Evolutionary conservation across 2,113 vertebrate genomes (phyloP).

Genomic region (Elgaria multicarinata): DNA sequence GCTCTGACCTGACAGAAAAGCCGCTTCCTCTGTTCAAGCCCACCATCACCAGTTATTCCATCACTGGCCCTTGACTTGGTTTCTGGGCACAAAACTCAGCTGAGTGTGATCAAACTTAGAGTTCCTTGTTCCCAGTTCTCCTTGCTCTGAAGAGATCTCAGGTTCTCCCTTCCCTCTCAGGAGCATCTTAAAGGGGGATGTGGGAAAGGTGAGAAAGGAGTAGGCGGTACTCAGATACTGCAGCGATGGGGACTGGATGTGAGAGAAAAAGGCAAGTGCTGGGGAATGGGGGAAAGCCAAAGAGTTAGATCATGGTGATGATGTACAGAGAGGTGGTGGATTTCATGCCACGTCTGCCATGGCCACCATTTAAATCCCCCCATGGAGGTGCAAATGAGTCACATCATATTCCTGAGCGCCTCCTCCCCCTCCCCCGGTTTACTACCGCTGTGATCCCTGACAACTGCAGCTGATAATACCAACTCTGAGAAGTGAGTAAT

Average conservation of each 20-base stretch:
- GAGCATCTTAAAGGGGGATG: no score
- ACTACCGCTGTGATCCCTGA: slow-evolving; percentile 20
- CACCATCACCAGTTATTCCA: no score
- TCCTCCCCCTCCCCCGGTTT: slow-evolving; percentile 23
- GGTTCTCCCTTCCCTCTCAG: not conserved
- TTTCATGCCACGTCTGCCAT: slow-evolving; percentile 42
- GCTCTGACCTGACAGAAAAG: no score
- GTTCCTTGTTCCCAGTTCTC: not conserved
- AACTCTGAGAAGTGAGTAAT: slow-evolving; percentile 44
- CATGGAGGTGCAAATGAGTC: not conserved
- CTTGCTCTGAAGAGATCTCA: not conserved
- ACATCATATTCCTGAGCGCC: not conserved
- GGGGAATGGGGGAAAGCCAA: no score
- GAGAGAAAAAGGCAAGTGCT: not conserved
- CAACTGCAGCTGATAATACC: slow-evolving; percentile 42
- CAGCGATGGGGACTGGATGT: not conserved
- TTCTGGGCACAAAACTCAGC: not conserved
- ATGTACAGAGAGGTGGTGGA: slow-evolving; percentile 10
- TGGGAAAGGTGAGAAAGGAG: no score
- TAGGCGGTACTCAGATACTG: not conserved
- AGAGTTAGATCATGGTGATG: not conserved
- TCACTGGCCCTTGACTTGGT: no score
- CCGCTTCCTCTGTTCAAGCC: no score
- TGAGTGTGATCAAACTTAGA: no score
- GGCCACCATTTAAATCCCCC: slow-evolving; percentile 21